phyloP scores from a whole-genome alignment of 2,888 invertebrate genomes.

The Orthosia gothica region DNA sequence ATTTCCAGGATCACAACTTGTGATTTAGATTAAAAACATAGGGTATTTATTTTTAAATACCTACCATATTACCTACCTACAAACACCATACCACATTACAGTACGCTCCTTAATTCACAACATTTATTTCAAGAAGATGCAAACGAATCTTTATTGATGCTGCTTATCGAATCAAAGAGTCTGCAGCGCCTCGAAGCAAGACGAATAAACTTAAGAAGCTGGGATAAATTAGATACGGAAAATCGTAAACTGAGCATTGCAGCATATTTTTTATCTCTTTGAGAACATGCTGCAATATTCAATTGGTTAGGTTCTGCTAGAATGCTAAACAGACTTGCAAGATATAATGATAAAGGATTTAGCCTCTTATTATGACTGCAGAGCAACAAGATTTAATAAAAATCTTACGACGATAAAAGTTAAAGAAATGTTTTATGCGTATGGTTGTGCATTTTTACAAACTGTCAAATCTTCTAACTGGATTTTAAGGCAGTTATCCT shows the following conservation, averaged over 20 bases:
- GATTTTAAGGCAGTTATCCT: no score
- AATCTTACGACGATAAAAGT: no score
- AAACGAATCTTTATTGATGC: neutral
- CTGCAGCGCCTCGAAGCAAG: neutral
- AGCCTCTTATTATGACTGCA: no score
- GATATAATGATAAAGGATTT: neutral
- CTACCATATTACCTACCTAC: no score
- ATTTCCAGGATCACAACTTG: no score
- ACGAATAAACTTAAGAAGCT: neutral
- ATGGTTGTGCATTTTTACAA: no score
- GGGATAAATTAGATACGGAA: constrained; percentile 10
- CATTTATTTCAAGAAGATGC: neutral
- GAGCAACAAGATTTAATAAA: no score
- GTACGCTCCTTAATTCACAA: neutral
- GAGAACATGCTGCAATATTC: neutral
- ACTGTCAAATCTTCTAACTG: no score
- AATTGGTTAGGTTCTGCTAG: neutral
- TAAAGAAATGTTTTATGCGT: no score
- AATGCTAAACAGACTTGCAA: neutral
- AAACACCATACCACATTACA: neutral
- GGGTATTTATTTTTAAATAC: no score
- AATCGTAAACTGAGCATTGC: neutral
- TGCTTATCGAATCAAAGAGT: constrained; percentile 16
- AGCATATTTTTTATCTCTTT: neutral
- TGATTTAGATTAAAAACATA: no score